phyloP scores from a whole-genome alignment of 1,140 invertebrate genomes.

The Aphis craccivora region DNA sequence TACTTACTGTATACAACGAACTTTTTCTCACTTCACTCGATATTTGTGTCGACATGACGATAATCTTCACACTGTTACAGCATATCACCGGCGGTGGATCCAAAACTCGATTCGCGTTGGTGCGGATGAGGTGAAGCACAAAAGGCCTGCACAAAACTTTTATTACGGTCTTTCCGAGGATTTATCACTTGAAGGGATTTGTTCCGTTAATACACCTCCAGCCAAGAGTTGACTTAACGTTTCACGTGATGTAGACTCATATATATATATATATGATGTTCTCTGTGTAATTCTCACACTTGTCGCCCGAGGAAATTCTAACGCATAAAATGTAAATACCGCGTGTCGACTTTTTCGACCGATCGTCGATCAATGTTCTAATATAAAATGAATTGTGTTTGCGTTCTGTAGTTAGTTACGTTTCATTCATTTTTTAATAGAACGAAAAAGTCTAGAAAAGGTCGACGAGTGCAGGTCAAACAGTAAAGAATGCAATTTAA shows the following conservation, averaged over 20 bases:
- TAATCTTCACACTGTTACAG: background rate
- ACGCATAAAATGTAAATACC: background rate
- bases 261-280: background rate
- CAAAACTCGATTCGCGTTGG: background rate
- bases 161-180: background rate
- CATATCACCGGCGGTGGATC: background rate
- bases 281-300: background rate
- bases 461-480: too few species aligned
- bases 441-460: too few species aligned
- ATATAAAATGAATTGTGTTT: too few species aligned
- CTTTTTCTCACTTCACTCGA: background rate
- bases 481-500: too few species aligned
- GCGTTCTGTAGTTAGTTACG: too few species aligned
- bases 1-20: background rate
- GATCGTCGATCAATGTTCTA: background rate
- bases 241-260: background rate
- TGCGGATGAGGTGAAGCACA: background rate
- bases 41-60: background rate
- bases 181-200: background rate
- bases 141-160: background rate
- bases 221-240: background rate
- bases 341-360: too few species aligned
- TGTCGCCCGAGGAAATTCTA: background rate
- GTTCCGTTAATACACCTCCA: background rate
- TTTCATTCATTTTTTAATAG: too few species aligned